These are phyloP conservation scores for Petrocephalus microphthalmus DNA, from an alignment of 2,113 vertebrate species.

Conservation along the genomic window DNA sequence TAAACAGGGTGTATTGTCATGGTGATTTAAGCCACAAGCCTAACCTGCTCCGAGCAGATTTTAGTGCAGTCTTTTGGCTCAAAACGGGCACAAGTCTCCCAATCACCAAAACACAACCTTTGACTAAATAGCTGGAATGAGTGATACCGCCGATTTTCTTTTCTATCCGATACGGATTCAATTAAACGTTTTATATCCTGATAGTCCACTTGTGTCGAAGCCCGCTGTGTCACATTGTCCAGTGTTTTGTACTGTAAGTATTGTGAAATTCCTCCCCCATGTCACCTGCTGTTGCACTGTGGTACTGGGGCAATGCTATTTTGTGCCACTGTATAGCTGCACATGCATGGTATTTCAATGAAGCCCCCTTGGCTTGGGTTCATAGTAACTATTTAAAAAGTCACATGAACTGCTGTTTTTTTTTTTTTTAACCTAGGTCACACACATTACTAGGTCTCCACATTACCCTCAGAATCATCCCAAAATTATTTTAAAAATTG, in stretches of 20 bases:
- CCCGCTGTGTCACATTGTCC: neutral
- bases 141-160: neutral
- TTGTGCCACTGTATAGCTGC: neutral
- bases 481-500: neutral
- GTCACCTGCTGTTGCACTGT: neutral
- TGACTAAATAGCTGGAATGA: neutral
- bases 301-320: neutral
- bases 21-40: neutral
- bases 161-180: neutral
- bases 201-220: neutral
- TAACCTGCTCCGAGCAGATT: neutral
- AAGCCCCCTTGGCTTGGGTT: neutral
- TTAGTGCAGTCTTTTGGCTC: neutral
- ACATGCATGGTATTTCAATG: neutral
- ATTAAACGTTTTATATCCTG: neutral
- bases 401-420: neutral
- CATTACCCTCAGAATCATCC: neutral
- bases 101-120: neutral
- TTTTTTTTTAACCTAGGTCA: neutral
- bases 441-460: neutral
- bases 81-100: neutral
- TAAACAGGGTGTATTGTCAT: neutral
- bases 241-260: neutral
- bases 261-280: neutral
- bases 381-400: neutral